Conservation (phyloP, 2,888 invertebrate species). For the Mimas tiliae region DNA sequence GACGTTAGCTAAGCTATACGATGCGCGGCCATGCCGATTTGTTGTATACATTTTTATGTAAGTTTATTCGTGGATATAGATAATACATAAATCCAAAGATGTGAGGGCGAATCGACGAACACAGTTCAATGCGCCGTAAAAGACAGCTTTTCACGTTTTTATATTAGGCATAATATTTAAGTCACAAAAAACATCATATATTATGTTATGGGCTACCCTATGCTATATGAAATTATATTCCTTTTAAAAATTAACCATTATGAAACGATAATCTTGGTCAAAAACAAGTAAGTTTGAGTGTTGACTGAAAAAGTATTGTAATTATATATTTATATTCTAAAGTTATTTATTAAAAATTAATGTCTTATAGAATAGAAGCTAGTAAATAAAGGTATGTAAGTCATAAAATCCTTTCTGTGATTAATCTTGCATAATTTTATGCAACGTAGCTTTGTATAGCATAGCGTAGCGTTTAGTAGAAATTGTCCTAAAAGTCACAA, state of each 20-base stretch:
- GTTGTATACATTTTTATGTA: slow-evolving; percentile 10
- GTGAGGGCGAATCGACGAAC: neutral
- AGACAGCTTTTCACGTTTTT: neutral
- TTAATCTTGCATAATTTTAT: neutral
- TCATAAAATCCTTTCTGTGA: neutral
- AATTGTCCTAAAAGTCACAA: slow-evolving; percentile 17
- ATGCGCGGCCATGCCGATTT: neutral
- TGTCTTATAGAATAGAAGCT: neutral
- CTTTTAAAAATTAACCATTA: neutral
- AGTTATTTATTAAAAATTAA: too few relatives aligned
- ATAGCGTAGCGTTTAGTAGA: slow-evolving; percentile 4
- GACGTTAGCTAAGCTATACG: slow-evolving; percentile 19
- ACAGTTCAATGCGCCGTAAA: neutral
- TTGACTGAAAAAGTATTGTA: too few relatives aligned
- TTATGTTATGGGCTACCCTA: neutral
- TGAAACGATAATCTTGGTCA: neutral
- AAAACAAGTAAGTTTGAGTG: neutral
- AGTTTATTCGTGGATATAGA: neutral
- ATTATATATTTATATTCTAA: too few relatives aligned
- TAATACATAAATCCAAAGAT: slow-evolving; percentile 16
- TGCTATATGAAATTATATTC: slow-evolving; percentile 3
- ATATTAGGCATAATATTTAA: slow-evolving; percentile 5
- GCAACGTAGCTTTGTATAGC: slow-evolving; percentile 11
- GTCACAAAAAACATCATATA: neutral
- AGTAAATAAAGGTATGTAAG: neutral